Percentiles rank a stretch among this genome's conserved stretches.
phyloP scores from a whole-genome alignment of 2,113 vertebrate genomes.

The Zosterops lateralis region DNA sequence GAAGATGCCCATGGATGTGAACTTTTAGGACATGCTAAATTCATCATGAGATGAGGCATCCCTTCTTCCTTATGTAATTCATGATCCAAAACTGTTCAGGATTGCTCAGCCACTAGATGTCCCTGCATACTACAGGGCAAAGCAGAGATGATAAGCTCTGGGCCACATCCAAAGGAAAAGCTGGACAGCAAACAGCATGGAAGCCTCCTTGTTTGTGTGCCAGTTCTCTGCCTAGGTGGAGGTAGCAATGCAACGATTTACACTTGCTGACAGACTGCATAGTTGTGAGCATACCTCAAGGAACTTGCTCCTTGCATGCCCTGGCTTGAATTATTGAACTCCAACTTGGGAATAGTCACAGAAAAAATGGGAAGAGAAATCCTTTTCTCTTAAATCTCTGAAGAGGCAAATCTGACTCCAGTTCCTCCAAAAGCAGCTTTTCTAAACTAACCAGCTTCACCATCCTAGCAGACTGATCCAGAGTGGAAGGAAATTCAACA shows the following conservation, averaged over 20 bases:
- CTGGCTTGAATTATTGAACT: conserved; percentile 5
- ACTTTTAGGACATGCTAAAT: not conserved
- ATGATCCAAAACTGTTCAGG: not conserved
- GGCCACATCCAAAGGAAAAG: not conserved
- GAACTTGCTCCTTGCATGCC: not conserved
- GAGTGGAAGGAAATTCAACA: not conserved
- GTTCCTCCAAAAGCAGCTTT: not conserved
- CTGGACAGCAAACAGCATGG: not conserved
- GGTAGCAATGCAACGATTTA: not conserved
- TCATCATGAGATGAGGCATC: not conserved
- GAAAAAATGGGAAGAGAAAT: not conserved
- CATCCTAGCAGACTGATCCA: not conserved
- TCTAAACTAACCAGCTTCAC: not conserved
- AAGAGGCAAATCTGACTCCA: not conserved
- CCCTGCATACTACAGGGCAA: conserved; percentile 26
- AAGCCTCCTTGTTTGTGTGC: not conserved
- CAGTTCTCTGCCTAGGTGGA: not conserved
- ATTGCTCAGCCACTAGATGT: conserved; percentile 59
- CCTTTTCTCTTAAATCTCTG: not conserved
- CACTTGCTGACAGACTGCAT: not conserved
- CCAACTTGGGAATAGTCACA: not conserved
- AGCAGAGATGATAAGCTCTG: not conserved
- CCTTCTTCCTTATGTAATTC: not conserved
- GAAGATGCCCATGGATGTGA: not conserved
- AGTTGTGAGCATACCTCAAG: not conserved